These are phyloP conservation scores for Leptestheria dahalacensis DNA, from an alignment of 1,140 invertebrate species.

Conservation along the genomic window DNA sequence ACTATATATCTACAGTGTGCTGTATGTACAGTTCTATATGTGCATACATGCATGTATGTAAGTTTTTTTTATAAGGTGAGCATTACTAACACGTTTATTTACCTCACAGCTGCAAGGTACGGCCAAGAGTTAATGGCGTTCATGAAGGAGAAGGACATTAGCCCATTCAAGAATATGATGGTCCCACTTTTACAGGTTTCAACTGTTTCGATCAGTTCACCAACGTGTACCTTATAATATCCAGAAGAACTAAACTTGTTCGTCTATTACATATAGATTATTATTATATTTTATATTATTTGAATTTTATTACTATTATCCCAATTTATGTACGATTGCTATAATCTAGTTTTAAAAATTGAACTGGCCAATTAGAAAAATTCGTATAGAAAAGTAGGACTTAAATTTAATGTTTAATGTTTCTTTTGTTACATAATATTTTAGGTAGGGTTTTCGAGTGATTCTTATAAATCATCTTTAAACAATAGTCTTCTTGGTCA, in stretches of 20 bases:
- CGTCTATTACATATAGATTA: background rate
- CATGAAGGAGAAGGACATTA: slow-evolving; percentile 65
- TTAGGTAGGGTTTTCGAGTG: no score
- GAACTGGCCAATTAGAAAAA: no score
- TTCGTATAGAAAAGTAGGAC: no score
- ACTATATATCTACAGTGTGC: slow-evolving; percentile 2
- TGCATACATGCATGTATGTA: background rate
- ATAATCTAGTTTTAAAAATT: no score
- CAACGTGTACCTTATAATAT: no score
- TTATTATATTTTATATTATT: background rate
- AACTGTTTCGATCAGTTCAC: no score
- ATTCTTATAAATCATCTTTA: no score
- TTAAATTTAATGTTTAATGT: no score
- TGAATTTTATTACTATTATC: slow-evolving; percentile 9
- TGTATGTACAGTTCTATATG: background rate
- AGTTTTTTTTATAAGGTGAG: background rate
- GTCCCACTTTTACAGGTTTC: slow-evolving; percentile 65
- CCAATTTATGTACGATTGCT: no score
- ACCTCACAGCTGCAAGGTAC: slow-evolving; percentile 40
- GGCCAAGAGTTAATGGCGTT: slow-evolving; percentile 56
- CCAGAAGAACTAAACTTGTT: slow-evolving; percentile 16
- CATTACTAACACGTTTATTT: slow-evolving; percentile 18
- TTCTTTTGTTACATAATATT: no score
- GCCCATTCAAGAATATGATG: slow-evolving; percentile 63
- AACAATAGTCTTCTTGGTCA: no score